phyloP scores from a whole-genome alignment of 2,888 invertebrate species.

The Lycocerus yunnanus region DNA sequence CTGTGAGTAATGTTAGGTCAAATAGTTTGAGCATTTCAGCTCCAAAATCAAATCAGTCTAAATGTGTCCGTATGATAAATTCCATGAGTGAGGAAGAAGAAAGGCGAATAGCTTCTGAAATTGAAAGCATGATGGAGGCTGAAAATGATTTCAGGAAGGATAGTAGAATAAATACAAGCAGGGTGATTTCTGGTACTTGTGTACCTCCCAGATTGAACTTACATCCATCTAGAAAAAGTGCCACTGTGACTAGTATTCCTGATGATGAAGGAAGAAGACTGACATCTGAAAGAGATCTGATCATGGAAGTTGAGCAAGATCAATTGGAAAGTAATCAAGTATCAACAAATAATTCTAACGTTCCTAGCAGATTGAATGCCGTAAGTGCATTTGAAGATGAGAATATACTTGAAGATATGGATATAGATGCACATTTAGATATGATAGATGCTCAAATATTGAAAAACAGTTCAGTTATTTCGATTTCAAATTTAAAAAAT shows the following conservation, averaged over 20 bases:
- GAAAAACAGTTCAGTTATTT: slow-evolving; percentile 9
- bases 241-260: not conserved
- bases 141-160: slow-evolving; percentile 16
- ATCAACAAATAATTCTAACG: not conserved
- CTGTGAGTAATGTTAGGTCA: not conserved
- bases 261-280: not conserved
- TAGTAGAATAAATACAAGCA: not conserved
- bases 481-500: slow-evolving; percentile 39
- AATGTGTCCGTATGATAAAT: not conserved
- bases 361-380: not conserved
- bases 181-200: not conserved
- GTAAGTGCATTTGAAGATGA: slow-evolving; percentile 34
- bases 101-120: slow-evolving; percentile 37
- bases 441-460: slow-evolving; percentile 38
- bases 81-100: slow-evolving; percentile 31
- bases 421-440: slow-evolving; percentile 44
- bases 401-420: slow-evolving; percentile 46
- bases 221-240: not conserved
- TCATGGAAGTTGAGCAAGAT: too few species aligned
- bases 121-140: slow-evolving; percentile 32
- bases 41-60: not conserved
- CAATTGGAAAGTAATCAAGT: not conserved
- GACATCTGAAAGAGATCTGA: not conserved
- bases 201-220: not conserved
- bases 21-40: not conserved